A percentile compares a stretch with the other conserved stretches of the same genome.
phyloP scores from a whole-genome alignment of 2,888 invertebrate species.

The Gerris lacustris region DNA sequence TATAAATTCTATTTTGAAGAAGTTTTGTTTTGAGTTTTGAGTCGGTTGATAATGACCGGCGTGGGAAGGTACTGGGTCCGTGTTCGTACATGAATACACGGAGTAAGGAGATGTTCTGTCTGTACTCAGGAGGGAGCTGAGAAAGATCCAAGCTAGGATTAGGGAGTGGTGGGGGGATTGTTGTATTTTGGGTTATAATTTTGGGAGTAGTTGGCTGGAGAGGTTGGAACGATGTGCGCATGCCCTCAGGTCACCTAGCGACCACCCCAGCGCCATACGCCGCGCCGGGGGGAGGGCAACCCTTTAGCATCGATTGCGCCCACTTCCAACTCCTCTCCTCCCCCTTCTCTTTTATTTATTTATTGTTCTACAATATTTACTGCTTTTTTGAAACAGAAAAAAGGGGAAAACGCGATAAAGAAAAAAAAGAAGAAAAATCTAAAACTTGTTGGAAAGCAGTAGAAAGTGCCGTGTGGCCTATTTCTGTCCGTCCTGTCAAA shows the following conservation, averaged over 20 bases:
- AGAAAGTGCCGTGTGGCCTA: too few relatives aligned
- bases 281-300: background rate
- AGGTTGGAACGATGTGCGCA: background rate
- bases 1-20: too few relatives aligned
- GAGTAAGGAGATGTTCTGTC: too few relatives aligned
- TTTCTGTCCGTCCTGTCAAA: too few relatives aligned
- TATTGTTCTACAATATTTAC: constrained; percentile 18
- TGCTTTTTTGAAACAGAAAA: constrained; percentile 18
- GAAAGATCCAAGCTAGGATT: too few relatives aligned
- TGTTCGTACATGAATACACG: too few relatives aligned
- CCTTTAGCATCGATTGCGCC: constrained; percentile 9
- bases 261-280: background rate
- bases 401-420: constrained; percentile 11
- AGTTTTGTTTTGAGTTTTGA: too few relatives aligned
- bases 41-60: too few relatives aligned
- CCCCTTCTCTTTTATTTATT: constrained; percentile 26
- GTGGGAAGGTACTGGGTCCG: too few relatives aligned
- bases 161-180: background rate
- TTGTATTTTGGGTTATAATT: background rate
- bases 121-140: too few relatives aligned
- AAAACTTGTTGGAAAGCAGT: too few relatives aligned
- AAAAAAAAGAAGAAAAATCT: background rate
- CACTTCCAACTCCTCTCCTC: constrained; percentile 21
- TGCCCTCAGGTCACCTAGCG: constrained; percentile 10
- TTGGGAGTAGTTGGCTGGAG: background rate